Evolutionary conservation across 2,797 vertebrate species (phyloP), one percentile per base, ranked within the genome.

Genomic region (Arrhamphus sclerolepis): DNA sequence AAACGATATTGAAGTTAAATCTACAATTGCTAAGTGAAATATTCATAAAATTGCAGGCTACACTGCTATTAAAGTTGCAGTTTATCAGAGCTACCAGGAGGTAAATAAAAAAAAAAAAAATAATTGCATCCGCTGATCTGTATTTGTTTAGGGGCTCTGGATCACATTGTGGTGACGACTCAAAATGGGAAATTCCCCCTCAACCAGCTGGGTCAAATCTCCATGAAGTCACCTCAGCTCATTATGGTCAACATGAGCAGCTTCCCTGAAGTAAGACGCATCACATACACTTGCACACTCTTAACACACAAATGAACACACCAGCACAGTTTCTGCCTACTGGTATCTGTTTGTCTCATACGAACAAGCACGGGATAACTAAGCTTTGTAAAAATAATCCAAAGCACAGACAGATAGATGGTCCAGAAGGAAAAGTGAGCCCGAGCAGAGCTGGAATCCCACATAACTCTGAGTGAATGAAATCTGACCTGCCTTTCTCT

Each of bases 131-230:
- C 2, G 8, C 61, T 9, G 46, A 22, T 81, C 10, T 75, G 49
- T 61, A 14, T 67, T 80, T 70, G 51, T 85, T 57, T 70, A 99
- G 97, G 97, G 69, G 94, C 94, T 66, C 92, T 99, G 71, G 95
- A 98, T 91, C 95, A 96, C 83, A 92, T 98, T 41, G 81, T 88
- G 4, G 96, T 98, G 84, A 38, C 89, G 62, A 99, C 95, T 60
- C 85, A 91, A 52, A 94, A 97, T 22, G 97, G 97, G 80, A 98
- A 95, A 80, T 94, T 98, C 74, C 94, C 96, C 0, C 93, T 99
- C 65, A 99, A 97, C 90, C 96, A 98, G 89, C 94, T 99, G 80
- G 96, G 94, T 29, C 97, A 99, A 89, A 92, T 99, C 90, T 95
- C 95, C 21, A 93, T 96, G 93, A 97, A 96, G 84, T 96, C 97